Base-by-base conservation (phyloP, 2,888 invertebrate species). In the Nymphalis urticae region DNA sequence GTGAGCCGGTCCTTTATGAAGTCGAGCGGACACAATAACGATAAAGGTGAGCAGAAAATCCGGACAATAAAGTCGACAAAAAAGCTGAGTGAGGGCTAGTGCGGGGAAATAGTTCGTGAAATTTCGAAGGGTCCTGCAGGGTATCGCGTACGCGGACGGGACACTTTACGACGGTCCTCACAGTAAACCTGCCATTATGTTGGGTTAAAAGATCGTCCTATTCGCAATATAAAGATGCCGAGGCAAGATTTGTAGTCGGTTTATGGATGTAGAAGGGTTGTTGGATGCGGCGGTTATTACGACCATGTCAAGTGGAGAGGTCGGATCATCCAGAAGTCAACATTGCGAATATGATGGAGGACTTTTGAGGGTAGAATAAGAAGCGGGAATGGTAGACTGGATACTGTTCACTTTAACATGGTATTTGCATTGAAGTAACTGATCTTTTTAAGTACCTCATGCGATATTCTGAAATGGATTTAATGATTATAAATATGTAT, bases 31-130 rank as follows among this genome's bases (percentile, higher is more conserved):
- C 87, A 92, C 89, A 91, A 91, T 92, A 90, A 89, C 92, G 88
- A 89, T 92, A 91, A 91, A 92, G 92, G 92, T 92, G 89, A 90
- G 87, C 85, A 83, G 85, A 90, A 92, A 91, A 91, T 92, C 90
- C 91, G 90, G 86, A 90, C 91, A 91, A 92, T 92, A 92, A 92
- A 92, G 86, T 87, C 84, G 85, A 85, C 85, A 88, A 91, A 92
- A 91, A 91, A 89, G 88, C 90, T 85, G 87, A 88, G 85, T 79
- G 87, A 84, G 87, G 89, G 88, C 89, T 88, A 91, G 90, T 90
- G 86, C 86, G 85, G 90, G 84, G 85, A 91, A 92, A 92, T 92
- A 92, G 92, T 92, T 91, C 90, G 92, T 91, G 90, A 91, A 92
- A 92, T 89, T 89, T 85, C 84, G 84, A 85, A 89, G 91, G 92